These are phyloP conservation scores for Euplagia quadripunctaria DNA, from an alignment of 2,888 invertebrate species.

Conservation along the genomic window DNA sequence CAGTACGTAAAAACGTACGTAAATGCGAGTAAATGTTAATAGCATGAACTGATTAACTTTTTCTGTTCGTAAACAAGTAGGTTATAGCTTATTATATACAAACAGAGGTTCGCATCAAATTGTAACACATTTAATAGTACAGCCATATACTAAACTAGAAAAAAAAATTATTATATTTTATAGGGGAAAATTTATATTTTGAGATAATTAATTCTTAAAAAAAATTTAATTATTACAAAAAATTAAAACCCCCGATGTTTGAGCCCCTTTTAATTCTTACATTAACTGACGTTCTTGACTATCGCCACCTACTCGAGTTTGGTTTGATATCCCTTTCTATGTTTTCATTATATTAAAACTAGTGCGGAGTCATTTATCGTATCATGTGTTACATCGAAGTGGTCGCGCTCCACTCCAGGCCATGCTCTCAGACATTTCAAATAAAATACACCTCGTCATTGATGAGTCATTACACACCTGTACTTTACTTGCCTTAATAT, in stretches of 20 bases:
- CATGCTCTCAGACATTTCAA: neutral
- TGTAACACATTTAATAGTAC: neutral
- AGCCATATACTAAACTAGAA: neutral
- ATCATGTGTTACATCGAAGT: neutral
- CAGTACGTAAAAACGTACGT: neutral
- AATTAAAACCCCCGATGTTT: too few species aligned
- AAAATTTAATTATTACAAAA: too few species aligned
- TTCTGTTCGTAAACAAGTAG: neutral
- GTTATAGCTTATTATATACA: neutral
- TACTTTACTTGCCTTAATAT: constrained; percentile 8
- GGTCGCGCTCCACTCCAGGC: neutral
- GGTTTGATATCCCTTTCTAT: too few species aligned
- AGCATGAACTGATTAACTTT: neutral
- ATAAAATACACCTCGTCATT: constrained; percentile 11
- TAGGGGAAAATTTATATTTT: too few species aligned
- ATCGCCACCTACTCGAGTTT: too few species aligned
- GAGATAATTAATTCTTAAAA: too few species aligned
- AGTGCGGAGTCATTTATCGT: neutral
- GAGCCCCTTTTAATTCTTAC: too few species aligned
- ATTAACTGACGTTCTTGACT: too few species aligned
- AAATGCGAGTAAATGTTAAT: neutral
- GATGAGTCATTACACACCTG: constrained; percentile 20
- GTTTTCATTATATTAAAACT: too few species aligned
- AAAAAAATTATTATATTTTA: neutral
- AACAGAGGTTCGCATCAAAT: neutral